Base-by-base conservation (phyloP, 2,888 invertebrate species). In the Tribolium freemani region DNA sequence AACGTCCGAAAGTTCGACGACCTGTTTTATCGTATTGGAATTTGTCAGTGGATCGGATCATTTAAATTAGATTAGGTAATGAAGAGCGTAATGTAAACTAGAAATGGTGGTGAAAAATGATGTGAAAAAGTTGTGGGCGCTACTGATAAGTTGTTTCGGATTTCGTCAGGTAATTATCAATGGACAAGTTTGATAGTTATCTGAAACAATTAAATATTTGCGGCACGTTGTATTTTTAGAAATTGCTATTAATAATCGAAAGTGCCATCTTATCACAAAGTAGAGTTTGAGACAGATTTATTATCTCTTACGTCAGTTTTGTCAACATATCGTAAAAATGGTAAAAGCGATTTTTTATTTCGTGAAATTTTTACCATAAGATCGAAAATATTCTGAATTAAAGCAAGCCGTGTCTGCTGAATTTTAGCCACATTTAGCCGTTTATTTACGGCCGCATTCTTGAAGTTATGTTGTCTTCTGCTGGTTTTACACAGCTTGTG, bases 101-200 rank as follows among this genome's bases (percentile, higher is more conserved):
- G 58, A 46, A 60, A 60, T 60, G 48, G 58, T 45, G 44, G 60
- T 60, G 60, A 60, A 60, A 48, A 46, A 48, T 48, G 8, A 30
- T 3, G 46, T 48, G 48, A 45, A 53, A 38, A 8, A 38, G 38
- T 38, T 38, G 5, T 38, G 38, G 38, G 38, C 8, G 38, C 38
- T 38, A 5, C n/a, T 38, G 8, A n/a, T 38, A 1, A 38, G 38
- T 38, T 38, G 38, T 38, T 38, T 38, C 8, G 8, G 8, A n/a
- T 38, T n/a, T n/a, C 8, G n/a, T 38, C 38, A 38, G 38, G 38
- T 38, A 38, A 38, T 38, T 38, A n/a, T 38, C n/a, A 38, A 26
- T 26, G 26, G 26, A 26, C 5, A 16, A 16, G 16, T 16, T 31
- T 31, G 31, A 31, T 31, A 2, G 31, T 9, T 9, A 31, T 31